Evolutionary conservation across 2,113 vertebrate species (phyloP).

Genomic region (cattle (Bos taurus)): DNA sequence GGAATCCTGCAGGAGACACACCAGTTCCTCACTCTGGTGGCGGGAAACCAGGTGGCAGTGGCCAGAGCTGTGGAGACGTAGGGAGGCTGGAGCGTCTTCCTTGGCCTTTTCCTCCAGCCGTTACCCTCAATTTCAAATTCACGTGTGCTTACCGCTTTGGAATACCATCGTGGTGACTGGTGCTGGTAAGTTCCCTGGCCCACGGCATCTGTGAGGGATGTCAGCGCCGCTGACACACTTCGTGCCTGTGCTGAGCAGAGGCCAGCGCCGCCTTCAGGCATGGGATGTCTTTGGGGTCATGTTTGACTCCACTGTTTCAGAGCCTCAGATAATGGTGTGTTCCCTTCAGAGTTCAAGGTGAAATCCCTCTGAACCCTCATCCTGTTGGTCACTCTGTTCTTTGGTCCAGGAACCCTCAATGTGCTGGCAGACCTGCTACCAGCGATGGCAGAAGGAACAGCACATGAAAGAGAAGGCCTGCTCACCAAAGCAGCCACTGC

Average conservation of each 20-base stretch:
- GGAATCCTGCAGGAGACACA: neutral
- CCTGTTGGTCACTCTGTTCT: neutral
- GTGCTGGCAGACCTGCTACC: neutral
- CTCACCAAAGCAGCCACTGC: neutral
- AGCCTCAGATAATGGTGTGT: neutral
- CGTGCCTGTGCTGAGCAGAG: neutral
- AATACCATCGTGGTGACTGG: rapidly evolving
- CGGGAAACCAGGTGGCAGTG: neutral
- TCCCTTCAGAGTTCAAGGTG: neutral
- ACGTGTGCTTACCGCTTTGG: neutral
- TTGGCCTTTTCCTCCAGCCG: neutral
- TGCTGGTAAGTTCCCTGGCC: neutral
- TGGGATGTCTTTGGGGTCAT: neutral
- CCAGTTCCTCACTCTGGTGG: neutral
- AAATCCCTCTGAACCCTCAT: neutral
- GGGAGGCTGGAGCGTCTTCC: neutral
- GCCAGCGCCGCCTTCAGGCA: neutral
- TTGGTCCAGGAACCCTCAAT: neutral
- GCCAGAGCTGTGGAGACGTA: neutral
- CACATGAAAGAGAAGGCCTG: neutral
- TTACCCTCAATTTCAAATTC: neutral
- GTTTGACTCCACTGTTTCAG: neutral
- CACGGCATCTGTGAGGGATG: too few species aligned
- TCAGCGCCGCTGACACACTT: rapidly evolving
- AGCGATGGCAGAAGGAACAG: neutral